Evolutionary conservation across 2,797 vertebrate species (phyloP).

Genomic region (Malurus splendens): DNA sequence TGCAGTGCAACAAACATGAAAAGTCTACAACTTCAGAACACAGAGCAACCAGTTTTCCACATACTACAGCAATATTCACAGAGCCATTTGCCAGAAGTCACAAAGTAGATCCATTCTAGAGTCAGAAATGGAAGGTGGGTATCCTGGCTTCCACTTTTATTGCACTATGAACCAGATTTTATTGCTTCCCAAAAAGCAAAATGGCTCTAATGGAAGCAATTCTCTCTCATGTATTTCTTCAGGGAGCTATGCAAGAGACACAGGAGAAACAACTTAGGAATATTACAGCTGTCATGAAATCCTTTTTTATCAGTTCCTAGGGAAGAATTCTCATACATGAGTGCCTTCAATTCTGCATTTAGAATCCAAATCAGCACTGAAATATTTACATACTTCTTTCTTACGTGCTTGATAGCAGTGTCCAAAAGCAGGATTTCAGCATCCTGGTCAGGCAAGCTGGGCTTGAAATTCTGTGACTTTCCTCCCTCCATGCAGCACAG

Average conservation of each 20-base stretch:
- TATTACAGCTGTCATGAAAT: constrained; percentile 34
- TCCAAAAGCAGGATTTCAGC: constrained; percentile 14
- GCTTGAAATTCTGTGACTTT: not conserved
- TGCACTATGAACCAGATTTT: not conserved
- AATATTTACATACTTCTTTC: constrained; percentile 28
- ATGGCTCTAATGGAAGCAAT: constrained; percentile 22
- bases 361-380: constrained; percentile 26
- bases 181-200: constrained; percentile 10
- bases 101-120: not conserved
- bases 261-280: constrained; percentile 15
- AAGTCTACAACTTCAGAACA: not conserved
- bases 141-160: not conserved
- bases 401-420: not conserved
- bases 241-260: not conserved
- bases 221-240: constrained; percentile 7
- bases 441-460: not conserved
- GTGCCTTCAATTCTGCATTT: constrained; percentile 10
- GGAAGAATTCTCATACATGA: constrained; percentile 47
- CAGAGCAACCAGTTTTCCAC: not conserved
- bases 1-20: not conserved
- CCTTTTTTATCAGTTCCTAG: constrained; percentile 33
- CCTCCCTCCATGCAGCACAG: not conserved
- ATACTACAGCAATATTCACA: not conserved
- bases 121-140: not conserved
- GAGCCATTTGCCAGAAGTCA: not conserved